These are phyloP conservation scores for Aspiorhynchus laticeps DNA, from an alignment of 2,113 vertebrate genomes.

Conservation along the genomic window DNA sequence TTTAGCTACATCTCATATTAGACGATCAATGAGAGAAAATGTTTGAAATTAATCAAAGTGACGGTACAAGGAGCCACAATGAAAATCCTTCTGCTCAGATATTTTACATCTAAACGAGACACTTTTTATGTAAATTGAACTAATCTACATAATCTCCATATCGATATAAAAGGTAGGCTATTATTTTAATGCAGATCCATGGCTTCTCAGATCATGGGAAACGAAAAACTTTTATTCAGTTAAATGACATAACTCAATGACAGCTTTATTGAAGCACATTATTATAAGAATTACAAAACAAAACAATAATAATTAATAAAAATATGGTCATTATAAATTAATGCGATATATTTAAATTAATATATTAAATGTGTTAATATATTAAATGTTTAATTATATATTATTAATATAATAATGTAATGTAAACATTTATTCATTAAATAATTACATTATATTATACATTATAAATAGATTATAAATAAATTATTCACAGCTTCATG, in stretches of 20 bases:
- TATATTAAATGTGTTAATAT: not conserved
- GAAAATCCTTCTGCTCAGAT: slow-evolving; percentile 18
- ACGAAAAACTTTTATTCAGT: not conserved
- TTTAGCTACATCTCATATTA: slow-evolving; percentile 9
- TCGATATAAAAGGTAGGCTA: not conserved
- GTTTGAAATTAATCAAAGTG: slow-evolving; percentile 27
- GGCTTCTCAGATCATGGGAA: slow-evolving; percentile 5
- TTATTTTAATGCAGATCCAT: slow-evolving; percentile 8
- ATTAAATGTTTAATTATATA: not conserved
- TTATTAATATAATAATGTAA: too few relatives aligned
- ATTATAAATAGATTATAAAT: not conserved
- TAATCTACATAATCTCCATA: slow-evolving; percentile 46
- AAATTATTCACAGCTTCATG: not conserved
- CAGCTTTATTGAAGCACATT: not conserved
- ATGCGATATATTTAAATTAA: not conserved
- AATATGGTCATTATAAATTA: not conserved
- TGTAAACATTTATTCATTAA: not conserved
- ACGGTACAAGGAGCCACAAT: not conserved
- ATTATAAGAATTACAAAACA: not conserved
- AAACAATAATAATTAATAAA: not conserved
- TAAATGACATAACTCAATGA: not conserved
- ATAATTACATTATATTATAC: not conserved
- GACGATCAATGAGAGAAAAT: not conserved
- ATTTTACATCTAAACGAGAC: slow-evolving; percentile 22
- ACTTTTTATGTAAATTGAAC: slow-evolving; percentile 42